Evolutionary conservation across 2,888 invertebrate genomes (phyloP), one percentile per base, ranked within the genome.

Genomic region (Tetropium fuscum): DNA sequence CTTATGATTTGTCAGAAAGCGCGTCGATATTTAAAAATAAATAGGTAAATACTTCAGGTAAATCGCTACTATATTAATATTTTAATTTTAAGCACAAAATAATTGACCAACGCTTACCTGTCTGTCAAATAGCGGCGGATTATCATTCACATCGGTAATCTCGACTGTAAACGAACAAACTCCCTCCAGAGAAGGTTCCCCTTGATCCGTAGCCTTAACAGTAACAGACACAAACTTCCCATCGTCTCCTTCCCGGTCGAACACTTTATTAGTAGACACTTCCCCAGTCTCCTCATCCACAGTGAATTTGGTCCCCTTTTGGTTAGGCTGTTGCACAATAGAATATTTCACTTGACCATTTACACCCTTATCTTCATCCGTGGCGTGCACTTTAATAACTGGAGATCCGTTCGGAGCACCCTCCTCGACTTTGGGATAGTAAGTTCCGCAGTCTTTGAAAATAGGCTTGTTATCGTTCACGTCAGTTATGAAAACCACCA

Each of bases 141-240:
- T 98, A 81, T 98, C 98, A 78, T 98, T 99, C 38, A 97, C 95
- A 81, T 98, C 98, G 1, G 95, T 95, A 51, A 98, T 96, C 85
- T 97, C 97, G 41, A 97, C 97, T 10, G 96, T 97, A 80, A 99
- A 98, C 4, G 98, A 98, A 82, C 99, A 99, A 68, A 98, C 97
- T 18, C 98, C 97, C 82, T 98, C 98, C 69, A 99, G 82, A 0
- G 96, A 95, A 1, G 98, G 97, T 80, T 95, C 95, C n/a, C 98
- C 99, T 80, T 97, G 94, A 87, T 99, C 99, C 0, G 97, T 97
- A 3, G 98, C 99, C 83, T 98, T 97, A 0, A 98, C 95, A 0
- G 97, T 98, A 3, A 97, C 95, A 0, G 95, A 95, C 3, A 97
- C 97, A 81, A 96, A 96, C 83, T 96, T 95, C 5, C 96, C 96